Base-by-base conservation (phyloP, 2,797 vertebrate species). In the Rhadinocentrus ornatus region DNA sequence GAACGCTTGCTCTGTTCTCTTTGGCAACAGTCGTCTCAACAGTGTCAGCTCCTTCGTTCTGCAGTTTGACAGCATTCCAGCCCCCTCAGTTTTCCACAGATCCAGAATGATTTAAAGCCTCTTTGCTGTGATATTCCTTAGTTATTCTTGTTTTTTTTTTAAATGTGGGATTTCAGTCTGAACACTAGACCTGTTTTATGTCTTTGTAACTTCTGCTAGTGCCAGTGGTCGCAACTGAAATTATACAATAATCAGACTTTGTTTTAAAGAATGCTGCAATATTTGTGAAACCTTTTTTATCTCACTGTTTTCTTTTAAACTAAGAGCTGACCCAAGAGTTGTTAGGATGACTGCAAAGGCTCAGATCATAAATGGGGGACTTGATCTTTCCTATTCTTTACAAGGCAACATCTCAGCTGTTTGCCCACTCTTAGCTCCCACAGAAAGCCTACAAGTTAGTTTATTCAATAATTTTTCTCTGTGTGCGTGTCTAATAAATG, bases 11-110 rank as follows among this genome's bases (percentile, higher is more conserved):
- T 69, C 75, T 34, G 1, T 81, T 69, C 74, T 83, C 71, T 63
- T 78, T 88, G 69, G 84, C 84, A 85, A 77, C 77, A 69, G 59
- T 59, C 75, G 69, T 72, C 77, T 80, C 39, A 46, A 80, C 80
- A 62, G 61, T 78, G 76, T 92, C 84, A 50, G 78, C 85, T 79
- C 68, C 86, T 88, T 89, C 46, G 58, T 80, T 84, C 71, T 75
- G 78, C 83, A 69, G 77, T 69, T 84, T 88, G 86, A 89, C 71
- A 76, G 57, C 0, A 20, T 62, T 88, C 88, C 86, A 85, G 58
- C 61, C 70, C 75, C 62, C 44, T 83, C 65, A 2, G 73, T 59
- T 82, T 66, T 75, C 55, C 67, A 61, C 56, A 27, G 44, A 72
- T 44, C 66, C 56, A 55, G 37, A 69, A 57, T 64, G 74, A 88